Evolutionary conservation across 2,113 vertebrate genomes (phyloP), one percentile per base, ranked within the genome.

Genomic region (Girardinichthys multiradiatus): DNA sequence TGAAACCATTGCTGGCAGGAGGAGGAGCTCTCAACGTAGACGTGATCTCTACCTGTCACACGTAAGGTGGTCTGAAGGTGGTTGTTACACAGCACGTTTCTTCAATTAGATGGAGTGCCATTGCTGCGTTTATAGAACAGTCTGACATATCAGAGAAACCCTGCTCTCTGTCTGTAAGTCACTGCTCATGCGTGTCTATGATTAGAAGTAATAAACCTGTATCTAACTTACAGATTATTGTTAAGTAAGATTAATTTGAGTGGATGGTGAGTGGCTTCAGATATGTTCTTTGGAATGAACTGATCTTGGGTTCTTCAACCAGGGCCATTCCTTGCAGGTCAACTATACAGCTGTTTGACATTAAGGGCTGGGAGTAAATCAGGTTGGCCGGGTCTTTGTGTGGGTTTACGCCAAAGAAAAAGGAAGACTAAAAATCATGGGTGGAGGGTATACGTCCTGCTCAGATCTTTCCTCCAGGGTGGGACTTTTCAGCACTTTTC

Each of bases 341-440:
- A 51, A 59, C 30, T 57, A 57, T 64, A 78, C 92, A 93, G 89
- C 88, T 93, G 93, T 89, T 91, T 90, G 74, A 72, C 82, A 91
- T 94, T 94, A 91, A 70, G 73, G 59, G 74, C 77, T 62, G 74
- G 82, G 78, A 68, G 81, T 77, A 59, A 82, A 82, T 80, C 79
- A 74, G 64, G 84, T 76, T 72, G 85, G 87, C 61, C 76, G 84
- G 70, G 85, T 85, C 61, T 13, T 28, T 64, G 61, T 71, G 80
- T 76, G 60, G 57, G 59, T 80, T 74, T 77, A n/a, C 24, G 48
- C 24, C 48, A 24, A 66, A 30, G 42, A 66, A 13, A 72, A 37
- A 73, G 68, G 72, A 67, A 82, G 83, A 80, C 68, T 33, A 75
- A 27, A 77, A 87, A 45, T 75, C 42, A 72, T 21, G 76, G 82